phyloP scores from a whole-genome alignment of 2,113 vertebrate genomes.

The Polyodon spathula region DNA sequence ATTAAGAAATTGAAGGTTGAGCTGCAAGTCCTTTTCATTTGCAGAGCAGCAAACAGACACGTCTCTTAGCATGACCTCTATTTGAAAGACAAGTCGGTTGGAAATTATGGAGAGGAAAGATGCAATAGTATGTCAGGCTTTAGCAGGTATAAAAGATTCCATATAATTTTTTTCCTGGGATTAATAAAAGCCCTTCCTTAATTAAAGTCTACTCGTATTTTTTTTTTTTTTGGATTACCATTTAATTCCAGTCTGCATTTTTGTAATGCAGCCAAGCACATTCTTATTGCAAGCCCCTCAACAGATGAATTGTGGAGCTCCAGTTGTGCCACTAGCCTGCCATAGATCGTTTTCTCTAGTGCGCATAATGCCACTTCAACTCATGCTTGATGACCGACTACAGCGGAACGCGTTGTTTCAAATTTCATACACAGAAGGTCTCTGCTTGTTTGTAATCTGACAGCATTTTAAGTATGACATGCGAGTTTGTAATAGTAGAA shows the following conservation, averaged over 20 bases:
- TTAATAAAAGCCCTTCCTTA: not conserved
- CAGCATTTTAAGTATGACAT: not conserved
- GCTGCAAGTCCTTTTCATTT: conserved; percentile 10
- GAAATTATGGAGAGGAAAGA: not conserved
- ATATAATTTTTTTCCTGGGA: not conserved
- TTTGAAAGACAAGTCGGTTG: not conserved
- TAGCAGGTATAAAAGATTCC: not conserved
- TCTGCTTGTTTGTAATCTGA: not conserved
- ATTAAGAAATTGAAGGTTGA: conserved; percentile 13
- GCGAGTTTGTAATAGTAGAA: not conserved
- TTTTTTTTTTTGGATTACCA: not conserved
- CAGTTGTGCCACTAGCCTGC: not conserved
- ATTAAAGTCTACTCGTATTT: not conserved
- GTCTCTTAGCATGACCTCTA: not conserved
- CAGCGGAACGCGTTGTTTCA: not conserved
- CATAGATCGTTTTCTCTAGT: not conserved
- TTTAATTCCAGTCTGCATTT: not conserved
- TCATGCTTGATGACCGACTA: not conserved
- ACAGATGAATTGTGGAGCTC: not conserved
- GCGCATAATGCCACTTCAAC: not conserved
- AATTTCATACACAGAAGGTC: not conserved
- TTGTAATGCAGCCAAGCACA: not conserved
- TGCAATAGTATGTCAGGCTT: not conserved
- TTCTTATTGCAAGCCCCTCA: not conserved
- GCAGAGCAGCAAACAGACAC: not conserved